These are phyloP conservation scores for Folsomia manolachei DNA, from an alignment of 2,888 invertebrate species.

Conservation along the genomic window DNA sequence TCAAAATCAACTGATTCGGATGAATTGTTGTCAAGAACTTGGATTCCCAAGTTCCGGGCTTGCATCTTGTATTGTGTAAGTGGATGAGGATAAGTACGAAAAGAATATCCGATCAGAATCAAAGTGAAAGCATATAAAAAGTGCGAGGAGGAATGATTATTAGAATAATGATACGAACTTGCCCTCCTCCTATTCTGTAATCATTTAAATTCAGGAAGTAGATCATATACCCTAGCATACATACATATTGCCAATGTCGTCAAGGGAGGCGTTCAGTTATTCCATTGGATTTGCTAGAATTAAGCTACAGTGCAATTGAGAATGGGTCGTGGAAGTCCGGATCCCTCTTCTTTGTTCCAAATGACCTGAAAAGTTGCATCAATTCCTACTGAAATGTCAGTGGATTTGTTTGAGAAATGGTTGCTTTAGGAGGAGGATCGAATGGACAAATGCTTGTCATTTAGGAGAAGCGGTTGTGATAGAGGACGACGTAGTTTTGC, in stretches of 20 bases:
- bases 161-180: background rate
- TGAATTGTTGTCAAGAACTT: background rate
- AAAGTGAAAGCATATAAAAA: too few species aligned
- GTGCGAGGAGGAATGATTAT: background rate
- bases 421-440: constrained; percentile 17
- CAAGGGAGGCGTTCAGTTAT: background rate
- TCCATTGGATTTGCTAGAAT: background rate
- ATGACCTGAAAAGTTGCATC: constrained; percentile 1
- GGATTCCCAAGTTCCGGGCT: background rate
- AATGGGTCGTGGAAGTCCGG: constrained; percentile 23
- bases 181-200: background rate
- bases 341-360: constrained; percentile 51
- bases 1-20: background rate
- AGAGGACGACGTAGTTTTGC: constrained; percentile 11
- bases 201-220: background rate
- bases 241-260: background rate
- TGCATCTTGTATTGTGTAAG: too few species aligned
- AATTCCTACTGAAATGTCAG: constrained; percentile 34
- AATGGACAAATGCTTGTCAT: constrained; percentile 38
- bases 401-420: constrained; percentile 29
- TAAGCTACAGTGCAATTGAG: background rate
- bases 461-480: constrained; percentile 25
- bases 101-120: too few species aligned
- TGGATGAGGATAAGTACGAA: too few species aligned
- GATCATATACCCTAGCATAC: too few species aligned